Conservation (phyloP, 1,140 invertebrate genomes). For the Coptotermes formosanus region DNA sequence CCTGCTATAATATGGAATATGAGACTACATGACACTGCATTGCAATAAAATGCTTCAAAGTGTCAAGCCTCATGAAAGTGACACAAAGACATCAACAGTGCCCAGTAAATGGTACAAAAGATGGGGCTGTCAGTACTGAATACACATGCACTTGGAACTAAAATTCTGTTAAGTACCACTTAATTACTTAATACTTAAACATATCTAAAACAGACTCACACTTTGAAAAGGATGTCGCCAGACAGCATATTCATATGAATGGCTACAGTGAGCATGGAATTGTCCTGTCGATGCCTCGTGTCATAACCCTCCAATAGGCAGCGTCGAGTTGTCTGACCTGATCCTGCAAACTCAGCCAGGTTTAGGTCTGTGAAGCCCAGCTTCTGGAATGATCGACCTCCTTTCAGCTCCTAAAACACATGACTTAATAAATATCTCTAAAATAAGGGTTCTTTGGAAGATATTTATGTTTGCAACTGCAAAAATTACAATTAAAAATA, state of each 20-base stretch:
- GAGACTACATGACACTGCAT: too few species aligned
- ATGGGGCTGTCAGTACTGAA: too few species aligned
- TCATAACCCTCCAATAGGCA: constrained; percentile 95
- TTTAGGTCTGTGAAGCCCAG: constrained; percentile 96
- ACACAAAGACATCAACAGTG: too few species aligned
- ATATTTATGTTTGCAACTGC: background rate
- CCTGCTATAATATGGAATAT: too few species aligned
- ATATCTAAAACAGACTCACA: constrained; percentile 55
- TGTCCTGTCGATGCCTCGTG: constrained; percentile 85
- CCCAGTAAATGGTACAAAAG: too few species aligned
- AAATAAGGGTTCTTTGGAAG: background rate
- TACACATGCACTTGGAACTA: too few species aligned
- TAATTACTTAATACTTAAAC: too few species aligned
- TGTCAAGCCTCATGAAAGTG: too few species aligned
- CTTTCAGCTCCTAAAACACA: constrained; percentile 68
- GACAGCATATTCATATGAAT: constrained; percentile 92
- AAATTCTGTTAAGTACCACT: too few species aligned
- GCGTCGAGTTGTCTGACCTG: constrained; percentile 77
- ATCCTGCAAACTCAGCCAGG: constrained; percentile 92
- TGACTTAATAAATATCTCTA: constrained; percentile 22
- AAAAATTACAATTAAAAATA: background rate
- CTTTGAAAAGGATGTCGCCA: constrained; percentile 96
- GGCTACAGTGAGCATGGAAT: constrained; percentile 88
- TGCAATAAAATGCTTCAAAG: too few species aligned
- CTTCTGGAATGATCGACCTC: constrained; percentile 91